These are phyloP conservation scores for Pachycephus smyrnensis DNA, from an alignment of 2,888 invertebrate genomes.

Conservation along the genomic window DNA sequence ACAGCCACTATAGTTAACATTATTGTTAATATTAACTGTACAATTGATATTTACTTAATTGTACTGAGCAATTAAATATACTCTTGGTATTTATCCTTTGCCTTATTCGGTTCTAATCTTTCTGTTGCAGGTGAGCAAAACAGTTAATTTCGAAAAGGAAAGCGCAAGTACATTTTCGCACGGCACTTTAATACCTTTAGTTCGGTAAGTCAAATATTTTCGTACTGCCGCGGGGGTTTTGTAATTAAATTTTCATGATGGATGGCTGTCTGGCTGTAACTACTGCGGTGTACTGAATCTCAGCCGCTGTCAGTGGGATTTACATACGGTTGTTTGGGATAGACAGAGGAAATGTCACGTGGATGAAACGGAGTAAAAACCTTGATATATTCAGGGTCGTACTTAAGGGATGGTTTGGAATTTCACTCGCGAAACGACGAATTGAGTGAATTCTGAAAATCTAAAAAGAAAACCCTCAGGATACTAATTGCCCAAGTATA, in stretches of 20 bases:
- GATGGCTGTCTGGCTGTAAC: constrained; percentile 8
- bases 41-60: background rate
- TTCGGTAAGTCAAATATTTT: constrained; percentile 19
- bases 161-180: background rate
- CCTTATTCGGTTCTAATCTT: background rate
- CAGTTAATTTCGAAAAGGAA: background rate
- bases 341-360: background rate
- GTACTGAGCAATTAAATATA: background rate
- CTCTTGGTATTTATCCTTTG: background rate
- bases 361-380: background rate
- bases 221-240: background rate
- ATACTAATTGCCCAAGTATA: no score
- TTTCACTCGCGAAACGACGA: no score
- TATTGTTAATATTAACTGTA: background rate
- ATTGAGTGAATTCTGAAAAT: no score
- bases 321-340: background rate
- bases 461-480: background rate
- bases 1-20: background rate
- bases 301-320: background rate
- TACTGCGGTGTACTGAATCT: background rate
- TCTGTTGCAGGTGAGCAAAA: constrained; percentile 43
- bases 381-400: background rate
- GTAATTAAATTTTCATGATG: constrained; percentile 21
- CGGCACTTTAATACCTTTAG: constrained; percentile 4
- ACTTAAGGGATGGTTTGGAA: background rate